Base-by-base conservation (phyloP, 1,140 invertebrate genomes). In the Eueides isabella region DNA sequence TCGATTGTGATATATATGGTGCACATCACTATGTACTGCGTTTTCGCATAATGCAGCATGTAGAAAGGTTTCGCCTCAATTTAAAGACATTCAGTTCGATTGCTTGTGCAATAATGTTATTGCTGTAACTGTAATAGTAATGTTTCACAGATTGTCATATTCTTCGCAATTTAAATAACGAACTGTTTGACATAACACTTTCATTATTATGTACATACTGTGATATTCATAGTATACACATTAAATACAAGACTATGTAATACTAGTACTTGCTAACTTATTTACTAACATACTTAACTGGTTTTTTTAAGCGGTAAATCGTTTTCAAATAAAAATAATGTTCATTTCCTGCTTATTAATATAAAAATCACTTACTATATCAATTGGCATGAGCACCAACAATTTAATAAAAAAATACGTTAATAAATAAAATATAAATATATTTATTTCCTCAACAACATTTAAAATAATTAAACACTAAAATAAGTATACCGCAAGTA, bases 111-210 rank as follows among this genome's bases (percentile, higher is more conserved):
- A 74, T 74, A 74, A 74, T 69, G 62, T 61, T 74, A 67, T 69
- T 31, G 67, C 67, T 68, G 61, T 69, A 74, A 69, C 68, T 61
- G 66, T 74, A 64, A 74, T 74, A 74, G 30, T 14, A 38, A 65
- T 74, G 67, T 74, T 74, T 69, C 67, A 74, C 72, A 74, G 69
- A 74, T 69, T 67, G 61, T 74, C 72, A 64, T 74, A 68, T 63
- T 44, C 38, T 74, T 63, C 72, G 64, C 72, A 67, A 69, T 30
- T 69, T 74, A 64, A 44, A 70, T 74, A 68, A 55, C 23, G 29
- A 74, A 62, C 31, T 71, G 31, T 35, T n/a, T 30, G 68, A 29
- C 33, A 71, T 26, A 26, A 69, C 44, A 33, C 67, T 69, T 61
- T 69, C 67, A 61, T 61, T 55, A 19, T 19, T 55, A 69, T 35